A percentile compares a stretch with the other conserved stretches of the same genome.
Evolutionary conservation across 2,113 vertebrate genomes (phyloP).

Genomic region (Cottus gobio): DNA sequence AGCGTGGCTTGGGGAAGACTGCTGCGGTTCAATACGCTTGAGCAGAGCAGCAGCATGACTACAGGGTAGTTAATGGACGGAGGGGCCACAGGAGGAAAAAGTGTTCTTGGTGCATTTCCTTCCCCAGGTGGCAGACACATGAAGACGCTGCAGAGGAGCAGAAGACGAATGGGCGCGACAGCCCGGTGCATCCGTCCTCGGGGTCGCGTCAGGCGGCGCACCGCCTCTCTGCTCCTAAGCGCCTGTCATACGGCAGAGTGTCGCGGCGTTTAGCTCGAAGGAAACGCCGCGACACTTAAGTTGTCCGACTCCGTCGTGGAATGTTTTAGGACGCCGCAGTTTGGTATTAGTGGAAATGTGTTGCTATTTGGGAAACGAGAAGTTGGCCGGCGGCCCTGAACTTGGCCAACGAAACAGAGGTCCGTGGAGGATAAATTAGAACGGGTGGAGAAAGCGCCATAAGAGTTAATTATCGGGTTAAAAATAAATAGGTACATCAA

Average conservation of each 20-base stretch:
- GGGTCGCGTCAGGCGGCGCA: background rate
- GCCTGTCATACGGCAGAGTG: background rate
- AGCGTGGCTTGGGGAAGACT: constrained; percentile 54
- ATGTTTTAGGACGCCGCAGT: background rate
- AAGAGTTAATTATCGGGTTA: background rate
- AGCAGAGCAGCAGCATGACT: constrained; percentile 72
- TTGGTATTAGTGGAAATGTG: background rate
- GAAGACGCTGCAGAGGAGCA: constrained; percentile 36
- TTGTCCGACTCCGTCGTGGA: background rate
- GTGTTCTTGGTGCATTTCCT: constrained; percentile 39
- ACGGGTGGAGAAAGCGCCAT: constrained; percentile 9
- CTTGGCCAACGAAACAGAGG: background rate
- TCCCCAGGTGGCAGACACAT: constrained; percentile 48
- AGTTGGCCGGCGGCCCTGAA: background rate
- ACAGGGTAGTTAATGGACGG: constrained; percentile 66
- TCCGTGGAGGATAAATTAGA: constrained; percentile 15
- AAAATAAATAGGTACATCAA: background rate
- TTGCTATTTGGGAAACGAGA: background rate
- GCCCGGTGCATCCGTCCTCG: constrained; percentile 16
- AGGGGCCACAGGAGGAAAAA: constrained; percentile 40
- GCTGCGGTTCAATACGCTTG: constrained; percentile 67
- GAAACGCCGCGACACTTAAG: background rate
- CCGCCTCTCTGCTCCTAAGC: background rate
- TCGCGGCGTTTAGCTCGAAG: background rate
- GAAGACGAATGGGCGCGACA: constrained; percentile 14